phyloP scores from a whole-genome alignment of 2,113 vertebrate species.

The Podarcis raffonei region DNA sequence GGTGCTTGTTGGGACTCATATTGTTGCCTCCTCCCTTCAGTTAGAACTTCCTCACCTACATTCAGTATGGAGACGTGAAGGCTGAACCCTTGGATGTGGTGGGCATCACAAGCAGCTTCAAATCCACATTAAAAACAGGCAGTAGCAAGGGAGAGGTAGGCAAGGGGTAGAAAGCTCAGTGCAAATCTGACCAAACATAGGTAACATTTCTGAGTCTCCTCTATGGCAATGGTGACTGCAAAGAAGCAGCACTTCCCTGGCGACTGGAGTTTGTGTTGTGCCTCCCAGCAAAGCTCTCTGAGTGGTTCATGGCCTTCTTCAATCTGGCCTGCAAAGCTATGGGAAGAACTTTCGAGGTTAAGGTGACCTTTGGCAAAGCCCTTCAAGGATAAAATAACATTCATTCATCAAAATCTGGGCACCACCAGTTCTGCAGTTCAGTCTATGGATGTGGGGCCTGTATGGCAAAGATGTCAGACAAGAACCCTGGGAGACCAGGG shows the following conservation, averaged over 20 bases:
- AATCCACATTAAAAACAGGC: too few relatives aligned
- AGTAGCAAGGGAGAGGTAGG: not conserved
- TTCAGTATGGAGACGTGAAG: too few relatives aligned
- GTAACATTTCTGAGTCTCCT: not conserved
- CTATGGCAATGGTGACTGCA: not conserved
- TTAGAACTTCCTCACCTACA: too few relatives aligned
- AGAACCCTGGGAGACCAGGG: not conserved
- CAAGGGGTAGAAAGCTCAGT: not conserved
- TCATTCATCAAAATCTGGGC: not conserved
- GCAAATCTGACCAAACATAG: not conserved
- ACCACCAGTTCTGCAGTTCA: not conserved
- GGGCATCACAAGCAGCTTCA: too few relatives aligned
- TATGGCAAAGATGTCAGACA: not conserved
- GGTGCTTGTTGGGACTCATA: too few relatives aligned
- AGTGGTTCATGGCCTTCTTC: not conserved
- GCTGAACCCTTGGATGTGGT: too few relatives aligned
- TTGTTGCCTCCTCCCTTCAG: too few relatives aligned
- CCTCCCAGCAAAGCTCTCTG: too few relatives aligned
- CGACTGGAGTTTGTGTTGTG: too few relatives aligned
- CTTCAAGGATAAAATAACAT: not conserved
- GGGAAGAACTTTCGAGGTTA: not conserved
- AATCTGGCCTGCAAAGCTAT: not conserved
- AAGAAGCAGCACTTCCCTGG: not conserved
- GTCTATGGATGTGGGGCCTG: not conserved
- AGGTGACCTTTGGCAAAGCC: not conserved